Percentiles rank a stretch among this genome's conserved stretches.
Evolutionary conservation across 35 echinoderm and acorn worm genomes (phyloP).

Genomic region (Diadema setosum): DNA sequence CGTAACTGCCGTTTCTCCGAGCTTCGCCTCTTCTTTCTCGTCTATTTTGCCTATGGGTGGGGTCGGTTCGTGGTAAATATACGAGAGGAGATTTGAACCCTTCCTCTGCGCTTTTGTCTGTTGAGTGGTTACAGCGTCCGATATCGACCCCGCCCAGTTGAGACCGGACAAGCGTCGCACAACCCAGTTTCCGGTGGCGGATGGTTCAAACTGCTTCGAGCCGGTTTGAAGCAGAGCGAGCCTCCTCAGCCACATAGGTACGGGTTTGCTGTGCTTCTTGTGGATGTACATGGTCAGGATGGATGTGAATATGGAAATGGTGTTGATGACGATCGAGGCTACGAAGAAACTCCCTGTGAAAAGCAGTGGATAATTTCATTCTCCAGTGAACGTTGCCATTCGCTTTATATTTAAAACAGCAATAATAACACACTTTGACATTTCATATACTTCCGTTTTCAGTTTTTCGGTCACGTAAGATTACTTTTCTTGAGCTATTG

Average conservation of each 20-base stretch:
- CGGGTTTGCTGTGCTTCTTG: not conserved
- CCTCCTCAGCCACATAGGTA: not conserved
- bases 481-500: too few species aligned
- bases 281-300: not conserved
- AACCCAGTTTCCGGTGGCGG: not conserved
- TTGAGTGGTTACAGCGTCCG: not conserved
- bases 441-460: too few species aligned
- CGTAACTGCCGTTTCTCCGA: too few species aligned
- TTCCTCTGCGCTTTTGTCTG: not conserved
- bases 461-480: too few species aligned
- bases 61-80: too few species aligned
- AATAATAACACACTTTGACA: too few species aligned
- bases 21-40: too few species aligned
- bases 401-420: too few species aligned
- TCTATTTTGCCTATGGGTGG: too few species aligned
- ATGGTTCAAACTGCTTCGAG: not conserved
- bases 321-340: not conserved
- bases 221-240: not conserved
- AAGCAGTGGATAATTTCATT: too few species aligned
- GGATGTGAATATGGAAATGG: not conserved
- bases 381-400: too few species aligned
- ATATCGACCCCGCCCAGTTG: not conserved
- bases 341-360: not conserved
- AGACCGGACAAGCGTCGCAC: not conserved
- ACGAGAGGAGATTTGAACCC: too few species aligned